Conservation (phyloP, 2,888 invertebrate genomes). For the Ceriagrion tenellum region DNA sequence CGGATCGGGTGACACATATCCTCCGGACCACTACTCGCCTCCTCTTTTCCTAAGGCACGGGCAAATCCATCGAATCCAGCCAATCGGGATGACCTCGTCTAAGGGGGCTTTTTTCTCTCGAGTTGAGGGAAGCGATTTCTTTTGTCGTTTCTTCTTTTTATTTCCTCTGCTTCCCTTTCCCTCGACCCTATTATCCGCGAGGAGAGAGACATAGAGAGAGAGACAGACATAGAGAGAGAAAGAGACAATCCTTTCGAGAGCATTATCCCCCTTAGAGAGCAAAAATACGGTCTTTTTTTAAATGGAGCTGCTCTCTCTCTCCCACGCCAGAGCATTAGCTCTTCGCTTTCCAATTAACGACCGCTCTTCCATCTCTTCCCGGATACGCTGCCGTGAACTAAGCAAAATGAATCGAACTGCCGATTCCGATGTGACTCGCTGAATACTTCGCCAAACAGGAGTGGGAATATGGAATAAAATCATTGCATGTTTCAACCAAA, state of each 20-base stretch:
- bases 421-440: background rate
- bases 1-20: background rate
- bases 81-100: background rate
- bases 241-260: background rate
- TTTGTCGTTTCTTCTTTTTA: background rate
- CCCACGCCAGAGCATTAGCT: background rate
- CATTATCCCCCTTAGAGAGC: constrained; percentile 2
- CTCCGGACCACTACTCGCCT: no score
- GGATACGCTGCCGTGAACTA: background rate
- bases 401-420: background rate
- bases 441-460: background rate
- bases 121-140: background rate
- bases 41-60: background rate
- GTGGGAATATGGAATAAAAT: background rate
- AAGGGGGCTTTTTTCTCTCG: background rate
- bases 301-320: background rate
- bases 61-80: background rate
- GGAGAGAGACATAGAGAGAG: background rate
- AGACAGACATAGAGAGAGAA: background rate
- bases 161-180: background rate
- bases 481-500: no score
- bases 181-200: background rate
- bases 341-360: background rate
- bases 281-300: background rate
- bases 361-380: background rate